Evolutionary conservation across 2,797 vertebrate genomes (phyloP), one percentile per base, ranked within the genome.

Genomic region (Pelodytes ibericus): DNA sequence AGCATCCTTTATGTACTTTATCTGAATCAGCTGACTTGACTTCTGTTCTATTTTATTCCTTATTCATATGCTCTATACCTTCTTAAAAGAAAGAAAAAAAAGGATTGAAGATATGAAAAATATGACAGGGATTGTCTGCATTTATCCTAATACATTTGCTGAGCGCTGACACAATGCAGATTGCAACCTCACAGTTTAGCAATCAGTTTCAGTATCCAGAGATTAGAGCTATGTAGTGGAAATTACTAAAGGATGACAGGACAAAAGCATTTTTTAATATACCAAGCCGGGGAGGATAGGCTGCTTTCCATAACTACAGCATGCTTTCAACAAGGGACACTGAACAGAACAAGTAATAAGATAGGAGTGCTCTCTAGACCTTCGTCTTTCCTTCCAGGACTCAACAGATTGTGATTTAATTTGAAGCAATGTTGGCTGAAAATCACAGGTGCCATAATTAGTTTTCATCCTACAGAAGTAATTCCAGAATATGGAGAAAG

Each of bases 351-450:
- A 75, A 49, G 74, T 36, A 71, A 77, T 77, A 71, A 72, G 61
- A 71, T 77, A 72, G 61, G 57, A 71, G 68, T 20, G 53, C 39
- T 72, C 49, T 65, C 60, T 33, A 30, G 65, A 20, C 57, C 49
- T 26, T 44, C 59, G 68, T 75, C 16, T 15, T 65, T 71, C 60
- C 66, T 71, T n/a, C 30, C 36, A 77, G 67, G 74, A 71, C 59
- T 71, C 39, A 66, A 77, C 75, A 77, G 68, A 70, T 77, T 77
- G 67, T 65, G 75, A 72, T 77, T 77, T 71, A 68, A 77, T 71
- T 77, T 71, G 31, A 66, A 53, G 41, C 24, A 77, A 64, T 47
- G 74, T 49, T 71, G 31, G 66, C 36, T 36, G 66, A 71, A n/a
- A 63, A 77, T 64, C 74, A 64, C 74, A 44, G 25, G 60, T 53